Evolutionary conservation across 35 echinoderm and acorn worm species (phyloP).

Genomic region (Anneissia japonica): DNA sequence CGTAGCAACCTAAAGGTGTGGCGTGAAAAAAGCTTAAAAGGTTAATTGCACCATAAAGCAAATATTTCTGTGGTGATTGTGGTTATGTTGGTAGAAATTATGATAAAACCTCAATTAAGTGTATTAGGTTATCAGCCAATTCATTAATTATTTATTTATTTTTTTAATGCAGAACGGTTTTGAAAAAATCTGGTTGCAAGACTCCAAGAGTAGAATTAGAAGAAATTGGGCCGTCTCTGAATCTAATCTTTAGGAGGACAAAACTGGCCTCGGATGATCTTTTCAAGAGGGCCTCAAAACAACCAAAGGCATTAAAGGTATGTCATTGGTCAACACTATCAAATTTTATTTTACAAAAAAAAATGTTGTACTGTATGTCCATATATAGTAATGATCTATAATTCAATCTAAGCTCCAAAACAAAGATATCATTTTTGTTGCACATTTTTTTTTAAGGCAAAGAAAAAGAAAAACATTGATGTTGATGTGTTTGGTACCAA

Average conservation of each 20-base stretch:
- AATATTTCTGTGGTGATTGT: too few relatives aligned
- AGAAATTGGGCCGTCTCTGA: slow-evolving; percentile 85
- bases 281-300: slow-evolving; percentile 68
- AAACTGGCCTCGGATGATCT: slow-evolving; percentile 74
- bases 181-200: slow-evolving; percentile 91
- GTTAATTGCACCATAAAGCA: too few relatives aligned
- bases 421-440: too few relatives aligned
- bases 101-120: too few relatives aligned
- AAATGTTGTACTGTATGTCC: background rate
- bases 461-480: slow-evolving; percentile 97
- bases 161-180: slow-evolving; percentile 26
- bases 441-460: slow-evolving; percentile 45
- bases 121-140: too few relatives aligned
- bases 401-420: background rate
- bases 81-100: too few relatives aligned
- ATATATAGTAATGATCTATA: background rate
- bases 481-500: slow-evolving; percentile 77
- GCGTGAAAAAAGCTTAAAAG: too few relatives aligned
- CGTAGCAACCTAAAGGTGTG: too few relatives aligned
- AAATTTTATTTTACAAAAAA: background rate
- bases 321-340: background rate
- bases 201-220: slow-evolving; percentile 85
- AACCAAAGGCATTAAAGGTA: slow-evolving; percentile 83
- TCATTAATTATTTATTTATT: too few relatives aligned
- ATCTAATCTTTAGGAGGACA: slow-evolving; percentile 69